Conservation (phyloP, 2,113 vertebrate species). For the Cyanistes caeruleus region DNA sequence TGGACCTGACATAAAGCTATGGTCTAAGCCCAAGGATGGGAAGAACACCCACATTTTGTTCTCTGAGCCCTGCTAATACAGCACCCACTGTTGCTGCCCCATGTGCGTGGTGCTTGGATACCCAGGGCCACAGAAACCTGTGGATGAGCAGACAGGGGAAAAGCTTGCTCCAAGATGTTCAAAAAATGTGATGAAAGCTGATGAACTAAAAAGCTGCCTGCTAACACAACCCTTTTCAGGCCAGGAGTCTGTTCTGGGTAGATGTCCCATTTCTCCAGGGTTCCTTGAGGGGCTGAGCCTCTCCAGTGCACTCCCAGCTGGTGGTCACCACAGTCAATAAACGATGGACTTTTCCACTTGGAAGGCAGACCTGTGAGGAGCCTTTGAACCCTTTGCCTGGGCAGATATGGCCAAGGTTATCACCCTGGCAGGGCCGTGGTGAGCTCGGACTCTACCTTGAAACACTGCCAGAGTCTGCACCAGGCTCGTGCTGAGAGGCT, state of each 20-base stretch:
- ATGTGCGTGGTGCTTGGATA: too few species aligned
- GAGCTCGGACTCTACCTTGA: not conserved
- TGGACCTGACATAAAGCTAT: not conserved
- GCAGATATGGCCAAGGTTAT: conserved; percentile 12
- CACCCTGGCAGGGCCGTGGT: not conserved
- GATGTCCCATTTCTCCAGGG: not conserved
- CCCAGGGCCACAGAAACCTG: not conserved
- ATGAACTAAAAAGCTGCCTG: not conserved
- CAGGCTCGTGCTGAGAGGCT: not conserved
- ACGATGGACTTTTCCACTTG: not conserved
- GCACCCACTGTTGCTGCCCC: fast-evolving
- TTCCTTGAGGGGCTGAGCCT: not conserved
- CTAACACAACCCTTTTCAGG: not conserved
- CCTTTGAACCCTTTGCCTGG: not conserved
- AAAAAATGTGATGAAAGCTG: not conserved
- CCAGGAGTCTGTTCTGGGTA: not conserved
- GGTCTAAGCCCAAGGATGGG: not conserved
- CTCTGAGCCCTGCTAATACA: not conserved
- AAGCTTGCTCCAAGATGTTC: not conserved
- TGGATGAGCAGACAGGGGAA: not conserved
- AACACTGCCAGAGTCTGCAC: not conserved
- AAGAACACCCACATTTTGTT: not conserved
- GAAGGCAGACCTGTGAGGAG: not conserved
- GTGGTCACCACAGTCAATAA: not conserved
- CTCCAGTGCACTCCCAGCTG: not conserved